A percentile compares a stretch with the other conserved stretches of the same genome.
phyloP scores from a whole-genome alignment of 2,888 invertebrate species.

The Xestia xanthographa region DNA sequence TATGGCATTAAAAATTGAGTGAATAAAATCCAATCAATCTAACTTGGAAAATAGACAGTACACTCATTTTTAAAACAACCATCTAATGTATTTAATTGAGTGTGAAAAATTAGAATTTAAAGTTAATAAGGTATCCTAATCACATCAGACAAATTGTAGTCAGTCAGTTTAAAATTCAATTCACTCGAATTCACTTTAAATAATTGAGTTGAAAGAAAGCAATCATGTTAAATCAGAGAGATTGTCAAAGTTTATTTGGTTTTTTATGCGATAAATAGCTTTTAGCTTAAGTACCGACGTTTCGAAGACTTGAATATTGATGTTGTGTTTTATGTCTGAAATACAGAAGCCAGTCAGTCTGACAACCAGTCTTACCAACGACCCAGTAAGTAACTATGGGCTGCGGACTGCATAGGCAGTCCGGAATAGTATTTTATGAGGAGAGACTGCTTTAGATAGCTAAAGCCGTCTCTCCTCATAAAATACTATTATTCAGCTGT shows the following conservation, averaged over 20 bases:
- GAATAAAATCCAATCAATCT: neutral
- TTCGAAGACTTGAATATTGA: neutral
- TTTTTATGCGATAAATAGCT: slow-evolving; percentile 53
- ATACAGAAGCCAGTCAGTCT: neutral
- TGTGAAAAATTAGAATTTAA: slow-evolving; percentile 7
- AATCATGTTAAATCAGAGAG: slow-evolving; percentile 53
- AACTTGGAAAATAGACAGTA: neutral
- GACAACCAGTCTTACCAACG: neutral
- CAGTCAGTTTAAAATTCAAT: slow-evolving; percentile 42
- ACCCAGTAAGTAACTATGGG: neutral
- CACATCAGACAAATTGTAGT: slow-evolving; percentile 19
- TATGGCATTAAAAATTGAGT: too few relatives aligned
- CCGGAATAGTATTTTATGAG: too few relatives aligned
- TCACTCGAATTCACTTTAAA: slow-evolving; percentile 49
- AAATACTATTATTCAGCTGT: too few relatives aligned
- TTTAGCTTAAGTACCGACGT: slow-evolving; percentile 46
- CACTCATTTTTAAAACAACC: neutral
- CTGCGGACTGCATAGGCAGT: neutral
- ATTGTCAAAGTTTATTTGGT: slow-evolving; percentile 55
- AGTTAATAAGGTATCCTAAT: slow-evolving; percentile 18
- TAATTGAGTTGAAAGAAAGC: slow-evolving; percentile 53
- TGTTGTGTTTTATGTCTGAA: neutral
- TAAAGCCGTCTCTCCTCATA: too few relatives aligned
- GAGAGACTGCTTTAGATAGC: too few relatives aligned
- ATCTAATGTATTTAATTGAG: neutral